Evolutionary conservation across 2,888 invertebrate genomes (phyloP).

Genomic region (Oxytorus armatus): DNA sequence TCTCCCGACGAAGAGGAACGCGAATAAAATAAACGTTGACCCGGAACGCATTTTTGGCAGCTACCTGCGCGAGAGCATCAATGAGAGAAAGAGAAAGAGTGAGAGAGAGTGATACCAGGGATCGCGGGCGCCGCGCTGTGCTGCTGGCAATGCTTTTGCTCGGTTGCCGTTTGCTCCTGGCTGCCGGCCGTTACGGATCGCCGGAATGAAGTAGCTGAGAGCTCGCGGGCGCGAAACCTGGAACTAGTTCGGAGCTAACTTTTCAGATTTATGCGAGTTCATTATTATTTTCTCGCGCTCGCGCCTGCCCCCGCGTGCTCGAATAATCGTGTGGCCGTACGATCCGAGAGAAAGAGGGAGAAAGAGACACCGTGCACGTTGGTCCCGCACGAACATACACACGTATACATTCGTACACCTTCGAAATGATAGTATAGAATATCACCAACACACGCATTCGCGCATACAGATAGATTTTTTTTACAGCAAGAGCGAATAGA

Average conservation of each 20-base stretch:
- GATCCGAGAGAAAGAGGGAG: conserved; percentile 52
- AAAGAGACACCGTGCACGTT: conserved; percentile 24
- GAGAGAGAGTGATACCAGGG: not conserved
- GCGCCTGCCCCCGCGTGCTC: conserved; percentile 70
- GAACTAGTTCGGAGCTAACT: conserved; percentile 82
- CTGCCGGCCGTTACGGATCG: conserved; percentile 72
- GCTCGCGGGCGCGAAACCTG: conserved; percentile 47
- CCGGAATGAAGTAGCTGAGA: conserved; percentile 78
- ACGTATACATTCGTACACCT: not conserved
- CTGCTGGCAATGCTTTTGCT: conserved; percentile 47
- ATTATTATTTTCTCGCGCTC: conserved; percentile 83
- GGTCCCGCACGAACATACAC: not conserved
- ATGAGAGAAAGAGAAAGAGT: conserved; percentile 11
- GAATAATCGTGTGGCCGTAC: conserved; percentile 55
- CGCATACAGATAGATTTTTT: conserved; percentile 43
- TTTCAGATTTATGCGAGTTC: conserved; percentile 83
- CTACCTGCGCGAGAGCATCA: conserved; percentile 63
- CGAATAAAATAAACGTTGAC: conserved; percentile 66
- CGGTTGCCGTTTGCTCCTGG: conserved; percentile 59
- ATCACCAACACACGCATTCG: conserved; percentile 1
- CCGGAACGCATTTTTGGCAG: conserved; percentile 69
- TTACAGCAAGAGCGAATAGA: conserved; percentile 52
- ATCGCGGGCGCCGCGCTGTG: conserved; percentile 22
- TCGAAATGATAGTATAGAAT: not conserved
- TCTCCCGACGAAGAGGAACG: conserved; percentile 48